Base-by-base conservation (phyloP, 2,113 vertebrate genomes). In the Rhea americana region DNA sequence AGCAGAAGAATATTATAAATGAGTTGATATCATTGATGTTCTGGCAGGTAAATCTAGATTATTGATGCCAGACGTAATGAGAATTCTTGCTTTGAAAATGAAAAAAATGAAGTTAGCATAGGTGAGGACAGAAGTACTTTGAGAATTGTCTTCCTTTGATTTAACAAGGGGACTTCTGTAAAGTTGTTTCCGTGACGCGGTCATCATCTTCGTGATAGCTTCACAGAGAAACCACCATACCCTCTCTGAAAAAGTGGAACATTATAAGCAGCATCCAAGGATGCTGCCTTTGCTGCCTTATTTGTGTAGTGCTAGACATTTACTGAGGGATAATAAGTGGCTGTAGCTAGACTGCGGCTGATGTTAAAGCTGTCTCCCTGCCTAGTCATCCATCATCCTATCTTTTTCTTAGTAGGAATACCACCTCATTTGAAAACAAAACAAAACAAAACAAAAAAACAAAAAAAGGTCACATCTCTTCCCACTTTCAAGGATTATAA, bases 281-380 rank as follows among this genome's bases (percentile, higher is more conserved):
- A 61, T 51, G 10, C n/a, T 87, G 66, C 53, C 59, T 56, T 82
- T 51, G 10, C n/a, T 87, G 66, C 53, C 59, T 56, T 82, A 25
- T 13, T 25, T 48, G n/a, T 0, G 0, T 28, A n/a, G 48, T 45
- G 48, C 41, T 53, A 51, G 26, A 14, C 39, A 13, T 71, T 65
- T 26, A 13, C 71, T 4, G 18, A 72, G 30, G 3, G 2, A 28
- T n/a, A 25, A 14, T 12, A 16, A 0, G 0, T n/a, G 48, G 24
- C 37, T 32, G 37, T 39, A 39, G n/a, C 65, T 66, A 18, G 65
- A 51, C 43, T 76, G 63, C 6, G 41, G 45, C 37, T 72, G 16
- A 5, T 79, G 67, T 37, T 76, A 35, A 55, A 25, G 9, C 37
- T 39, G 19, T 21, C 18, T 74, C 8, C 73, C 20, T 53, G 26